Percentiles rank a stretch among this genome's conserved stretches.
These are phyloP conservation scores for Saimiri boliviensis DNA, from an alignment of 2,113 vertebrate species.

Conservation along the genomic window DNA sequence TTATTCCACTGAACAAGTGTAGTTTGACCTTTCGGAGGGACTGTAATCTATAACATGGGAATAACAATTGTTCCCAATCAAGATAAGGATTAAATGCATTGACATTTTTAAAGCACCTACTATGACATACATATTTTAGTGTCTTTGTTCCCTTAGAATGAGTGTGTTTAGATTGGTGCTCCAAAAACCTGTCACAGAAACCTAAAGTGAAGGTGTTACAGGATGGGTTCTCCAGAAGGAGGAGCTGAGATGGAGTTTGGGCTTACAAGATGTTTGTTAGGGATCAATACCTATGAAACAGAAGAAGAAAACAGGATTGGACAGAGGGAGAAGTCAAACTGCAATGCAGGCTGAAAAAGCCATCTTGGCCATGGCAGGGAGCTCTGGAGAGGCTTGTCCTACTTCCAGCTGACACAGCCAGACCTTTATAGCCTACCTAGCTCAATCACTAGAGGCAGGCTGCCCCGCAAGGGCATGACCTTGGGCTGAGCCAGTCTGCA, in stretches of 20 bases:
- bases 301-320: not conserved
- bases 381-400: not conserved
- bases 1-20: not conserved
- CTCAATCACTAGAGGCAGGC: accelerated
- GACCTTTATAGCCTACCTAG: not conserved
- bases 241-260: not conserved
- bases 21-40: not conserved
- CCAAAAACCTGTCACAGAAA: not conserved
- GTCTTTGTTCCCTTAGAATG: not conserved
- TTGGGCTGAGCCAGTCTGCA: not conserved
- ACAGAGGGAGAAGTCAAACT: not conserved
- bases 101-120: not conserved
- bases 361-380: not conserved
- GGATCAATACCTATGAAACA: not conserved
- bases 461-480: not conserved
- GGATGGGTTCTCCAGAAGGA: not conserved
- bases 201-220: not conserved
- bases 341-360: accelerated
- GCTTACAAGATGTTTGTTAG: not conserved
- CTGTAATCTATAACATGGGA: not conserved
- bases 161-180: not conserved
- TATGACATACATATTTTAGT: not conserved
- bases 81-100: not conserved
- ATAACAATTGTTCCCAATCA: not conserved
- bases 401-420: not conserved